These are phyloP conservation scores for Carassius auratus DNA, from an alignment of 2,113 vertebrate species.

Conservation along the genomic window DNA sequence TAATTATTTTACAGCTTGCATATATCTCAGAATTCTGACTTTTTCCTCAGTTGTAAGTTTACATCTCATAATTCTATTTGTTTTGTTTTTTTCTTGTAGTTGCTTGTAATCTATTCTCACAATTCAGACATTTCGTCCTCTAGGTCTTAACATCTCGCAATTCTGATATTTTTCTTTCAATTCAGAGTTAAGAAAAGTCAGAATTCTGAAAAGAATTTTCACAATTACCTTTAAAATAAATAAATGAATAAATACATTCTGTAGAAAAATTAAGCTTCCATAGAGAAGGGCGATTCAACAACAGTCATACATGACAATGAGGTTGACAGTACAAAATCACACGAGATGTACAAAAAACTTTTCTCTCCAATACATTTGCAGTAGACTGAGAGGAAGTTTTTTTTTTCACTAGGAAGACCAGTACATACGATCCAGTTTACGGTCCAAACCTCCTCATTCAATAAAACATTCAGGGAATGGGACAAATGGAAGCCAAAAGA, in stretches of 20 bases:
- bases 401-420: conserved; percentile 60
- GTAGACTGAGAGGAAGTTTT: conserved; percentile 15
- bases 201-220: neutral
- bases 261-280: neutral
- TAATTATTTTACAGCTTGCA: no score
- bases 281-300: neutral
- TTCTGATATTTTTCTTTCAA: no score
- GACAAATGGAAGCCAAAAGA: conserved; percentile 60
- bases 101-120: no score
- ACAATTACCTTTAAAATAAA: neutral
- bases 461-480: conserved; percentile 63
- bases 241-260: neutral
- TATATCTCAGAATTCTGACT: no score
- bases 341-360: conserved; percentile 67
- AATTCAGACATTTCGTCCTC: no score
- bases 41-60: no score
- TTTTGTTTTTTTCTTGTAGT: no score
- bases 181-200: no score
- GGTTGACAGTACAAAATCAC: conserved; percentile 44
- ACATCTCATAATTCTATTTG: no score
- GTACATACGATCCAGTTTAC: conserved; percentile 77
- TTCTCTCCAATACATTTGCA: conserved; percentile 19
- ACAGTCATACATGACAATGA: conserved; percentile 76
- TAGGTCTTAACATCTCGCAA: no score
- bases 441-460: conserved; percentile 88